Evolutionary conservation across 2,797 vertebrate genomes (phyloP), one percentile per base, ranked within the genome.

Genomic region (Cuniculus paca): DNA sequence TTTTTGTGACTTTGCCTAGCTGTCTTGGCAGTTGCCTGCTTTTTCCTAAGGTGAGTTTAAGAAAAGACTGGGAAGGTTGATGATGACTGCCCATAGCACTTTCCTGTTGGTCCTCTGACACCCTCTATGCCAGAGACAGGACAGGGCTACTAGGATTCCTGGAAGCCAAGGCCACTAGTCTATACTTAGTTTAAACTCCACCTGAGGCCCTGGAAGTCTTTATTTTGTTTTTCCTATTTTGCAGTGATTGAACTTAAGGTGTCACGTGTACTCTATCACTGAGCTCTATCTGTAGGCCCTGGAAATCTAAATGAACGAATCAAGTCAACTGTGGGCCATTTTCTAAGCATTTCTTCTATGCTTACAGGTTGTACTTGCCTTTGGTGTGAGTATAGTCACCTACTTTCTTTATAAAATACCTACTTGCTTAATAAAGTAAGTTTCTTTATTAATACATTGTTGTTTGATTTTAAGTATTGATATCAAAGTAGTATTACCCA

Each of bases 391-490:
- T 56, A 54, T 1, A 80, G 34, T 65, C 75, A 86, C 39, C 36
- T 19, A 88, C 34, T 34, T 94, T 13, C 42, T 88, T 65, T 17
- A n/a, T n/a, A 65, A 65, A 65, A 6, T n/a, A 65, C 63, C 63
- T 65, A 65, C 34, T 65, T 65, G 6, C 34, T 65, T 65, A n/a
- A 65, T 65, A 65, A 34, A 28, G 50, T 22, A 93, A 19, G 5
- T 61, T 90, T 84, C 74, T 92, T 94, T 83, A 58, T 93, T 81
- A 45, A 58, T 45, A 93, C 60, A 36, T 75, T 56, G 14, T 68
- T 58, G 16, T 90, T 93, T 72, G 83, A 80, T 89, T 63, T 74
- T 77, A 87, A 31, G 56, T 60, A 42, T 81, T 94, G 60, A n/a
- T 45, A 58, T 90, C n/a, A 80, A 88, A 88, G 14, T 28, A 89